A percentile compares a stretch with the other conserved stretches of the same genome.
phyloP scores from a whole-genome alignment of 2,888 invertebrate species.

The Chalcosyrphus nemorum region DNA sequence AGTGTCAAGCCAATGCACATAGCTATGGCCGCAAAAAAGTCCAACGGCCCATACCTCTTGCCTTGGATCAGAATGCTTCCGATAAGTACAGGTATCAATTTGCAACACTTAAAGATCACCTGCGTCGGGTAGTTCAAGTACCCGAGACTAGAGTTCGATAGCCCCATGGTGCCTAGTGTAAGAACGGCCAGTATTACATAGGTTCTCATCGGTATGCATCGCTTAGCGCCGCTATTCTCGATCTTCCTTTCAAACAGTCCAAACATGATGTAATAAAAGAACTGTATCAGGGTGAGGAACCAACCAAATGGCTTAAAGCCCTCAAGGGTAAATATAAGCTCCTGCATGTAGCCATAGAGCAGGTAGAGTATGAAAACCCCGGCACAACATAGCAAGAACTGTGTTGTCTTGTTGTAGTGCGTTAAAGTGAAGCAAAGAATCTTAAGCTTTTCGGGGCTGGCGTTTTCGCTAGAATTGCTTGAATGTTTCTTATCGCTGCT shows the following conservation, averaged over 20 bases:
- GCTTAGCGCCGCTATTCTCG: conserved; percentile 84
- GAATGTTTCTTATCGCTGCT: conserved; percentile 19
- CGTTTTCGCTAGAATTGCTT: conserved; percentile 18
- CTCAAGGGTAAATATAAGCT: conserved; percentile 94
- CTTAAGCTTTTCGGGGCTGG: conserved; percentile 82
- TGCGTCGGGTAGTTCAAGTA: conserved; percentile 98
- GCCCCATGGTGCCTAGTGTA: conserved; percentile 97
- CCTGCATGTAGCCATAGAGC: conserved; percentile 95
- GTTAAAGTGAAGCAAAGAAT: conserved; percentile 90
- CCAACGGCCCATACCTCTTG: conserved; percentile 91
- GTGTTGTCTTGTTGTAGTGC: conserved; percentile 84
- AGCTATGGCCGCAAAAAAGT: conserved; percentile 91
- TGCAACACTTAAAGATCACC: conserved; percentile 98
- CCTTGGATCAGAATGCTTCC: conserved; percentile 96
- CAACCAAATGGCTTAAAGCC: conserved; percentile 95
- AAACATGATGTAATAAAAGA: conserved; percentile 91
- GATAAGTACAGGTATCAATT: conserved; percentile 96
- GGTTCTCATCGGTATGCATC: conserved; percentile 90
- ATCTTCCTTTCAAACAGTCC: conserved; percentile 88
- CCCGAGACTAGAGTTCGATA: conserved; percentile 96
- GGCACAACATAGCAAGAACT: conserved; percentile 89
- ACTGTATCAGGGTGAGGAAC: conserved; percentile 96
- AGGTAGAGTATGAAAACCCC: conserved; percentile 94
- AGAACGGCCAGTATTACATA: conserved; percentile 92
- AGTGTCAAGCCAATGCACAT: conserved; percentile 96